These are phyloP conservation scores for Cichlasoma orientale DNA, from an alignment of 2,797 vertebrate genomes.

Conservation along the genomic window DNA sequence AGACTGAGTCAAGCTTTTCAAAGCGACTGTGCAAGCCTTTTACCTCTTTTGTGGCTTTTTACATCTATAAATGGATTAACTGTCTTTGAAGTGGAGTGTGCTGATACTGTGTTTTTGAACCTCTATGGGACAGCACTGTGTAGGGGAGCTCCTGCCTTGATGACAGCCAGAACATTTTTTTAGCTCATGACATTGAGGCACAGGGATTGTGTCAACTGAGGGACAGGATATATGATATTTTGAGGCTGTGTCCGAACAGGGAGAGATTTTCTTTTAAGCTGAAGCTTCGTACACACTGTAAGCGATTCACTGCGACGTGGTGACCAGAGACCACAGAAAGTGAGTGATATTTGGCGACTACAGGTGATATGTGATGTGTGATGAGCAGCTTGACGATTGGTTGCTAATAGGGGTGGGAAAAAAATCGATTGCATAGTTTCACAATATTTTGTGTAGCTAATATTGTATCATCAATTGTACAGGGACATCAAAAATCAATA, in stretches of 20 bases:
- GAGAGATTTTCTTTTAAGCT: not conserved
- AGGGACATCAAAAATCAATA: not conserved
- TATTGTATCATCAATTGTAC: not conserved
- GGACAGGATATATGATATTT: not conserved
- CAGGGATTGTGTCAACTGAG: not conserved
- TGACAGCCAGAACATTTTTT: not conserved
- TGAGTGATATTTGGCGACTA: not conserved
- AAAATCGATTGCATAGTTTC: not conserved
- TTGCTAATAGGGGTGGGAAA: not conserved
- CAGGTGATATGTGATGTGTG: not conserved
- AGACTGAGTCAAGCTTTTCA: not conserved
- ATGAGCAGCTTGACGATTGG: not conserved
- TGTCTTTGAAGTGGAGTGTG: not conserved
- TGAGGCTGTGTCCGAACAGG: not conserved
- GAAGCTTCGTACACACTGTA: not conserved
- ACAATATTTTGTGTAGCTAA: no score
- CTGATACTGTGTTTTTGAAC: slow-evolving; percentile 14
- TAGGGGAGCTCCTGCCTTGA: not conserved
- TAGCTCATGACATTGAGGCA: slow-evolving; percentile 25
- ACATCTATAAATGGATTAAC: slow-evolving; percentile 13
- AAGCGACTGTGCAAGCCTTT: not conserved
- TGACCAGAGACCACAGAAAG: not conserved
- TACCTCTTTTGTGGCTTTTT: not conserved
- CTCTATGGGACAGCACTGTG: not conserved
- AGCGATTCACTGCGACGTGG: not conserved